phyloP scores from a whole-genome alignment of 2,888 invertebrate species.

The Sycophila texana region DNA sequence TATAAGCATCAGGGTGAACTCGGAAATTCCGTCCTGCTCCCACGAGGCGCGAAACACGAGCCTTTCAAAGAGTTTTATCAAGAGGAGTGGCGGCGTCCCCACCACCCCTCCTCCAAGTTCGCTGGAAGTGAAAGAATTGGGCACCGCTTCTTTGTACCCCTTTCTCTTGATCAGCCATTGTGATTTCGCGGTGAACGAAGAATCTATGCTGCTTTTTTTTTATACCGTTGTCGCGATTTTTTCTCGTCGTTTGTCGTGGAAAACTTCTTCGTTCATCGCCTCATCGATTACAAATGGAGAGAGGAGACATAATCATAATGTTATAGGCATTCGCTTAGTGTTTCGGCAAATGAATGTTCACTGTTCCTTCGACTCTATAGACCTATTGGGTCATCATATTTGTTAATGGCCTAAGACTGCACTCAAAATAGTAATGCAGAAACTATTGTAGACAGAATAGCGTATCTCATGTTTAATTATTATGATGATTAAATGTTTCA shows the following conservation, averaged over 20 bases:
- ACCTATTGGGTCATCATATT: too few relatives aligned
- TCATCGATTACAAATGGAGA: not conserved
- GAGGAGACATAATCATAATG: not conserved
- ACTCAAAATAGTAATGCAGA: too few relatives aligned
- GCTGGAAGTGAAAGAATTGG: slow-evolving; percentile 45
- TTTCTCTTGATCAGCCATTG: slow-evolving; percentile 62
- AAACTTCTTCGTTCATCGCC: not conserved
- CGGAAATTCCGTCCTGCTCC: slow-evolving; percentile 29
- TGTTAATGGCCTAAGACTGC: too few relatives aligned
- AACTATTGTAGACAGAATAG: too few relatives aligned
- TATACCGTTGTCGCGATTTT: not conserved
- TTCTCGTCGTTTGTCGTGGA: slow-evolving; percentile 24
- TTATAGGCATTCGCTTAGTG: not conserved
- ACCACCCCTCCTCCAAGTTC: not conserved
- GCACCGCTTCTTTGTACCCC: slow-evolving; percentile 38
- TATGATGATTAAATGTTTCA: too few relatives aligned
- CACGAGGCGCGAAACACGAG: slow-evolving; percentile 56
- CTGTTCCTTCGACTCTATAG: too few relatives aligned
- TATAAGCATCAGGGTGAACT: slow-evolving; percentile 22
- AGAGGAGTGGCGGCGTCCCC: slow-evolving; percentile 12
- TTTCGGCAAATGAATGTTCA: not conserved
- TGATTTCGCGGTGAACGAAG: slow-evolving; percentile 47
- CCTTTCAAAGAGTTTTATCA: slow-evolving; percentile 62
- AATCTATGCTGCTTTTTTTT: slow-evolving; percentile 26
- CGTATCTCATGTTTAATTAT: too few relatives aligned